These are phyloP conservation scores for Drosophila varians DNA, from an alignment of 1,140 invertebrate species.

Conservation along the genomic window DNA sequence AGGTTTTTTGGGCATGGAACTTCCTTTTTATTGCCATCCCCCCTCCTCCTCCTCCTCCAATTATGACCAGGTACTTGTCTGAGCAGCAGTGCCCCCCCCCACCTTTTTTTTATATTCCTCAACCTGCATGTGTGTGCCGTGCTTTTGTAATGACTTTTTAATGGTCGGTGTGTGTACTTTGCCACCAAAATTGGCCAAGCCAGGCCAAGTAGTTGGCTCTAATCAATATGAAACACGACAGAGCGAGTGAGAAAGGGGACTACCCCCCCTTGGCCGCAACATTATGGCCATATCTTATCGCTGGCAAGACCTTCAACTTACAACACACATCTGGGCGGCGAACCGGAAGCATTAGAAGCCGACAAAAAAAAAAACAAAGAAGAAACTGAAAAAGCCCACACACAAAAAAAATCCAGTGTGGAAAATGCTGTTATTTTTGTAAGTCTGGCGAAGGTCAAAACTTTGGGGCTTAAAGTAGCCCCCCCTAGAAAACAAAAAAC, in stretches of 20 bases:
- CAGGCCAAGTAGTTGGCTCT: conserved; percentile 17
- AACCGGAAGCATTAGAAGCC: conserved; percentile 76
- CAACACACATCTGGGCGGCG: conserved; percentile 28
- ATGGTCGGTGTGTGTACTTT: conserved; percentile 43
- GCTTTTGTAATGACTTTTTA: conserved; percentile 60
- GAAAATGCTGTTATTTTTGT: conserved; percentile 25
- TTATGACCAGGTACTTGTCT: conserved; percentile 62
- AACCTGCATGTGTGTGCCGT: conserved; percentile 23
- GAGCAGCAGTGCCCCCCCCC: background rate
- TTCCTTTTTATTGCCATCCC: conserved; percentile 56
- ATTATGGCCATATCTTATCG: conserved; percentile 64
- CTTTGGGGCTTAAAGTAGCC: background rate
- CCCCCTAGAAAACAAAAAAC: background rate
- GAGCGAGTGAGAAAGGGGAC: background rate
- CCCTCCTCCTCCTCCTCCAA: conserved; percentile 59
- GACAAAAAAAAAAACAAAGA: too few species aligned
- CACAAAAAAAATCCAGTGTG: conserved; percentile 33
- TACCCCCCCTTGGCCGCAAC: background rate
- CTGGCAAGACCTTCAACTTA: conserved; percentile 50
- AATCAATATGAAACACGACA: conserved; percentile 38
- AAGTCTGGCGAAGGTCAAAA: conserved; percentile 19
- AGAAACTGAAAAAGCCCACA: conserved; percentile 28
- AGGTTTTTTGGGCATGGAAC: conserved; percentile 56
- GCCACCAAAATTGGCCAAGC: conserved; percentile 46
- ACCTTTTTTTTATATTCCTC: background rate